A percentile compares a stretch with the other conserved stretches of the same genome.
Conservation (phyloP, 2,113 vertebrate species). For the Hemibates koningsi region DNA sequence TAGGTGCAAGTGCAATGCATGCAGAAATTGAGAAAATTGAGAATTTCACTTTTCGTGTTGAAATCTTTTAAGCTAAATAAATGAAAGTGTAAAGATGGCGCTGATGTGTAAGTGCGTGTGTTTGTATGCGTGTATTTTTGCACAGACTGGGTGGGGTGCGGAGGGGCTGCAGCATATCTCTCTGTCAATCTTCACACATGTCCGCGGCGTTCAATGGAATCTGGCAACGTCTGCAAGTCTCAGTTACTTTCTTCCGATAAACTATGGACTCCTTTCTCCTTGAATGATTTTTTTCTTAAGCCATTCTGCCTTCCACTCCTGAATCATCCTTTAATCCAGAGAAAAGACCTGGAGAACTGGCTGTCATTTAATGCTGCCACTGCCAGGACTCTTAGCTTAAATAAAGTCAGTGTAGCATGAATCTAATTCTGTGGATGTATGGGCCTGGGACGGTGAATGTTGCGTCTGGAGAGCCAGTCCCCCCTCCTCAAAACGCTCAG, state of each 20-base stretch:
- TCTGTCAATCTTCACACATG: slow-evolving; percentile 52
- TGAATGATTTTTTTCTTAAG: slow-evolving; percentile 62
- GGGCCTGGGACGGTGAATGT: slow-evolving; percentile 68
- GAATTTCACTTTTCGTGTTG: not conserved
- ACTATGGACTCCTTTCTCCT: slow-evolving; percentile 63
- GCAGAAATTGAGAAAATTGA: not conserved
- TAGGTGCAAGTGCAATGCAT: not conserved
- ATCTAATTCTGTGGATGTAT: slow-evolving; percentile 78
- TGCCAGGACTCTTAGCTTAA: slow-evolving; percentile 71
- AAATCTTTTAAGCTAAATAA: not conserved
- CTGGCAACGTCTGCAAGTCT: slow-evolving; percentile 52
- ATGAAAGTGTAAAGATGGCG: not conserved
- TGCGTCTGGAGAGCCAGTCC: slow-evolving; percentile 69
- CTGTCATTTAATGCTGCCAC: slow-evolving; percentile 71
- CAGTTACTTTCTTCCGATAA: slow-evolving; percentile 58
- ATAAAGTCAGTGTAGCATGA: slow-evolving; percentile 82
- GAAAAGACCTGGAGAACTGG: slow-evolving; percentile 67
- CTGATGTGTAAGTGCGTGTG: not conserved
- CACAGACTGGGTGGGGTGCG: not conserved
- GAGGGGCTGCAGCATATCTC: not conserved
- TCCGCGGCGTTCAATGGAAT: slow-evolving; percentile 44
- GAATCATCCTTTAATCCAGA: slow-evolving; percentile 76
- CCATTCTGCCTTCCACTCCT: slow-evolving; percentile 63
- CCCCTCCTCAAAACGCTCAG: slow-evolving; percentile 57
- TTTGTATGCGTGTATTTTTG: not conserved